Evolutionary conservation across 2,888 invertebrate species (phyloP), one percentile per base, ranked within the genome.

Genomic region (Pemphredon lugubris): DNA sequence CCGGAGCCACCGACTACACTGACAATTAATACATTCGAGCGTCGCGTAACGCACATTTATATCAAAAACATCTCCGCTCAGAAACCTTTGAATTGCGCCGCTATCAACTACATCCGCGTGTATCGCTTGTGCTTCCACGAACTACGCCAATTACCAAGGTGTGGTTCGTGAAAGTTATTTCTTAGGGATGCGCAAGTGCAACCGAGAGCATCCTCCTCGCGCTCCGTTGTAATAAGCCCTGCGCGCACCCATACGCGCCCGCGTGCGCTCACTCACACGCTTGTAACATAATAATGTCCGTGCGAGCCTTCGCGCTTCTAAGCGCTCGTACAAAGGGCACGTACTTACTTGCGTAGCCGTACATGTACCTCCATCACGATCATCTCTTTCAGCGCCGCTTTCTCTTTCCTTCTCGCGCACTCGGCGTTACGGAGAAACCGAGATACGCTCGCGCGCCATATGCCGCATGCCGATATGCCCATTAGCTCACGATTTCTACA

Each of bases 401-500:
- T 14, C 21, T n/a, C 30, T 51, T 48, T 48, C 44, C 55, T 63
- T 51, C 42, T 44, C 50, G 42, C 63, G 65, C 40, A 59, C 63
- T 67, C 37, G 45, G 16, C 32, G n/a, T 3, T 13, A 14, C 7
- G 13, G 39, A 40, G 39, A 34, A 47, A 37, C 60, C 32, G 37
- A 63, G 63, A 57, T 58, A 63, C 44, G 63, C 40, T 54, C 66
- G 55, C 72, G 70, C 59, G 59, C 65, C 76, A 83, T 83, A 75
- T 77, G 82, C 81, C 70, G 79, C 80, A 75, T 75, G 75, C 79
- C 83, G 81, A 81, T 83, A 81, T 77, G 79, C 80, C 83, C 79
- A 84, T 85, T 84, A 85, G 75, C 53, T 57, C 73, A 68, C 76
- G 76, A 85, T 84, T 85, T 82, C 81, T 77, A 73, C 75, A 72